Conservation (phyloP, 2,797 vertebrate species). For the Lithobates pipiens region DNA sequence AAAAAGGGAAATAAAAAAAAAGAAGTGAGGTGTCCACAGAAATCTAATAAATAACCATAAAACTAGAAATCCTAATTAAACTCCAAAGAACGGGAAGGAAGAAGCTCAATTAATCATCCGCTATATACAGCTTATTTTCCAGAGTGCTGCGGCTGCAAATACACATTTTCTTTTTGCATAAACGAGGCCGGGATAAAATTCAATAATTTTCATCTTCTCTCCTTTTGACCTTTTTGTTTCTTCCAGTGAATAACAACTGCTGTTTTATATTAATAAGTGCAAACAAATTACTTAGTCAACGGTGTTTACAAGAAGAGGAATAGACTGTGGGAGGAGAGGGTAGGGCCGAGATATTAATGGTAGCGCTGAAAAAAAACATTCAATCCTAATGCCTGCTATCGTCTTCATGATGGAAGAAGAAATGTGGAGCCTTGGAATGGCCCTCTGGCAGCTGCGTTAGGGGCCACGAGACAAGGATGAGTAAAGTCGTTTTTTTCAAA, state of each 20-base stretch:
- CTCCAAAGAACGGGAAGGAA: conserved; percentile 44
- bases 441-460: too few species aligned
- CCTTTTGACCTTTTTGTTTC: conserved; percentile 33
- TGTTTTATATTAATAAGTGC: conserved; percentile 12
- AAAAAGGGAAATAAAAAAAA: not conserved
- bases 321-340: not conserved
- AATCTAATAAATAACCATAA: conserved; percentile 57
- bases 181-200: conserved; percentile 27
- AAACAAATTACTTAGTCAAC: conserved; percentile 9
- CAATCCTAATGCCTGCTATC: too few species aligned
- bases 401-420: too few species aligned
- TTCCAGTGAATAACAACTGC: not conserved
- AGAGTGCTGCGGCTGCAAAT: conserved; percentile 7
- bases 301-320: not conserved
- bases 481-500: too few species aligned
- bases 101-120: conserved; percentile 45
- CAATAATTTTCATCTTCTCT: conserved; percentile 37
- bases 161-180: conserved; percentile 21
- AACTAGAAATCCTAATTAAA: conserved; percentile 58
- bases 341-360: too few species aligned
- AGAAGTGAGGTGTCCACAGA: conserved; percentile 18
- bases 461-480: too few species aligned
- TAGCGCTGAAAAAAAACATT: too few species aligned
- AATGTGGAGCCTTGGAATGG: too few species aligned
- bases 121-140: conserved; percentile 26